phyloP scores from a whole-genome alignment of 2,888 invertebrate species.

The Chloromyia formosa region DNA sequence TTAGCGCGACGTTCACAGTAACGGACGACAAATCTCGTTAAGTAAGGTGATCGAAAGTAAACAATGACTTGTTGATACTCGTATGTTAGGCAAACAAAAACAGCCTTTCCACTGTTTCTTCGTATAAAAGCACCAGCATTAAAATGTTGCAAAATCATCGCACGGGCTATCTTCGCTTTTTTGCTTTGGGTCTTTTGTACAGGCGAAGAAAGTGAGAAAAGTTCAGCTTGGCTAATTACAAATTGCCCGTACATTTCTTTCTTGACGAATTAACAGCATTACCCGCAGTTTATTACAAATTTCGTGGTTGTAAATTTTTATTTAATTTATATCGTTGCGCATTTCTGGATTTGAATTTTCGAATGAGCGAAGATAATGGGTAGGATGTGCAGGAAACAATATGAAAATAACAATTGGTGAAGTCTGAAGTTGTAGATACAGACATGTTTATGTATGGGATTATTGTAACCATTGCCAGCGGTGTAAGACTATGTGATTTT shows the following conservation, averaged over 20 bases:
- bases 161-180: neutral
- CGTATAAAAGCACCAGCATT: neutral
- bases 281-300: neutral
- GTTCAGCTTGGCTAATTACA: conserved; percentile 6
- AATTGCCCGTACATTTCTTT: neutral
- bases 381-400: too few species aligned
- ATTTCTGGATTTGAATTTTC: too few species aligned
- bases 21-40: neutral
- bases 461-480: too few species aligned
- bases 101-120: neutral
- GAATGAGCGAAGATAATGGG: too few species aligned
- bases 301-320: conserved; percentile 1
- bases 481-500: too few species aligned
- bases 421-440: too few species aligned
- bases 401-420: too few species aligned
- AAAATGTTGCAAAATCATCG: neutral
- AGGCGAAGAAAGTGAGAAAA: conserved; percentile 22
- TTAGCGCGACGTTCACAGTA: too few species aligned
- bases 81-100: too few species aligned
- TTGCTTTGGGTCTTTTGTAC: neutral
- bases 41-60: neutral
- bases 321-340: too few species aligned
- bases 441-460: too few species aligned
- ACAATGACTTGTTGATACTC: neutral
- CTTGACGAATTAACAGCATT: neutral